These are phyloP conservation scores for Aspiorhynchus laticeps DNA, from an alignment of 2,113 vertebrate species.

Conservation along the genomic window DNA sequence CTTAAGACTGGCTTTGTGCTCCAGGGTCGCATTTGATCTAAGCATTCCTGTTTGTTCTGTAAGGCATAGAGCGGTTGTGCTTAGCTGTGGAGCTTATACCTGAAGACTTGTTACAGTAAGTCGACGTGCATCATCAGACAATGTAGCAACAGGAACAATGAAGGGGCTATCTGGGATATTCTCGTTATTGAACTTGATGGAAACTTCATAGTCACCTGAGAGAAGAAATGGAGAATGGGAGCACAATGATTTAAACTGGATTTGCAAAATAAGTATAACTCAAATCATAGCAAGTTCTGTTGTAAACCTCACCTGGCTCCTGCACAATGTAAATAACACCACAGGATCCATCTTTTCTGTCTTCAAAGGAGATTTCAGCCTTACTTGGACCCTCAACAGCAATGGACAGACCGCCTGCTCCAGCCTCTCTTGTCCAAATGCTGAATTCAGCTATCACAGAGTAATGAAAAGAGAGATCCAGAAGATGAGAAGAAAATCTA, in stretches of 20 bases:
- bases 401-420: slow-evolving; percentile 90
- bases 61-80: background rate
- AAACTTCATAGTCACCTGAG: slow-evolving; percentile 94
- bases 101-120: slow-evolving; percentile 94
- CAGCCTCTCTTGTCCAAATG: slow-evolving; percentile 93
- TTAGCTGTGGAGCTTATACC: slow-evolving; percentile 67
- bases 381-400: slow-evolving; percentile 93
- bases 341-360: slow-evolving; percentile 91
- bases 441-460: slow-evolving; percentile 84
- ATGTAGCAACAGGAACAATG: slow-evolving; percentile 90
- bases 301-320: slow-evolving; percentile 81
- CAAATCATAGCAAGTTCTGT: background rate
- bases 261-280: background rate
- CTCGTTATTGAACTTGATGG: slow-evolving; percentile 98
- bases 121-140: slow-evolving; percentile 90
- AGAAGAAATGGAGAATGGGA: slow-evolving; percentile 37
- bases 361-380: slow-evolving; percentile 91
- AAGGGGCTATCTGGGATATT: slow-evolving; percentile 98
- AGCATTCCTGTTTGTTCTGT: background rate
- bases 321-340: slow-evolving; percentile 90
- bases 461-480: background rate
- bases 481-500: background rate
- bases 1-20: too few relatives aligned
- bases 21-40: too few relatives aligned
- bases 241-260: background rate